Evolutionary conservation across 1,140 invertebrate genomes (phyloP), one percentile per base, ranked within the genome.

Genomic region (Tetranychus cinnabarinus): DNA sequence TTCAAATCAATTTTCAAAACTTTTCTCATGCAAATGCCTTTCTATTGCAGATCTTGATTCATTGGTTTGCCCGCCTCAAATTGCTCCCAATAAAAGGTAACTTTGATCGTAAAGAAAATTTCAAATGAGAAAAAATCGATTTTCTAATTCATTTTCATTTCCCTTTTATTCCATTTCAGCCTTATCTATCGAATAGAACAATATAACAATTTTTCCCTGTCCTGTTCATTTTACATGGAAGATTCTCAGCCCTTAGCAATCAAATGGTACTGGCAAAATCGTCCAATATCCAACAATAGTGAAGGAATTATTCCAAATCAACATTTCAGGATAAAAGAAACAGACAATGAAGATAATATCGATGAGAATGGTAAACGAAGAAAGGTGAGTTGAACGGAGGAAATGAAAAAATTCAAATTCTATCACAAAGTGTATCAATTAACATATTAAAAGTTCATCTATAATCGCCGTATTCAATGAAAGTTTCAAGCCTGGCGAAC

Each of bases 181-280:
- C 37, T 31, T 34, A 13, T 60, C 4, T 50, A 60, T 31, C 23
- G 34, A 50, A 34, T 52, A 6, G 59, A 52, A 36, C 34, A 50
- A 34, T 33, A 33, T n/a, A 60, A 36, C 31, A 60, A 60, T 52
- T 39, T 60, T 10, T 23, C 50, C 7, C 46, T 60, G 7, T 12
- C 54, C 50, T 60, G 59, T 31, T 50, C 46, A 10, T 60, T 60
- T 37, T 52, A 50, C 31, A 50, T 60, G 23, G 59, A 60, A 2
- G 23, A 35, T 13, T 34, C 31, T 50, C 61, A 62, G 33, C 56
- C 54, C 12, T 4, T 58, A 8, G 31, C 42, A 39, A 60, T 64
- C n/a, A 58, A 62, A 31, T 64, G 63, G 63, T 56, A 55, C 58
- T 64, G 63, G 63, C 56, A 64, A 39, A 58, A 62, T 45, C 56